Conservation (phyloP, 2,113 vertebrate genomes). For the Podiceps cristatus region DNA sequence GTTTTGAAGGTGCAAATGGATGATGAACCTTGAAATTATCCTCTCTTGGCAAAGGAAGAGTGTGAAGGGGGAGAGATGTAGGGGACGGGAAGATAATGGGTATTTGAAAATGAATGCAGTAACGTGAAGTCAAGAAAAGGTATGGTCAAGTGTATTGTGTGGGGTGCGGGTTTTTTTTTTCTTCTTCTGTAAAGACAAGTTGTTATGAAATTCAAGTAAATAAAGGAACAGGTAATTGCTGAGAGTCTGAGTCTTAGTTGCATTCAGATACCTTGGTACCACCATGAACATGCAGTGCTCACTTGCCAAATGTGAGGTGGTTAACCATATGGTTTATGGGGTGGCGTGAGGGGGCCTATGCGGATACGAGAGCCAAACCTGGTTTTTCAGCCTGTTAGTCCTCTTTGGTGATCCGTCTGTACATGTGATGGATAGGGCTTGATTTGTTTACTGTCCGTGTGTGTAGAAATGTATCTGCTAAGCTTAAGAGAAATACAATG, state of each 20-base stretch:
- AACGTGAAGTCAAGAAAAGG: neutral
- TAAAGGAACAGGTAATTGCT: neutral
- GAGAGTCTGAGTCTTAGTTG: neutral
- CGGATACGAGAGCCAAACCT: neutral
- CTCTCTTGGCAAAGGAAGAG: neutral
- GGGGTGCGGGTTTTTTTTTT: neutral
- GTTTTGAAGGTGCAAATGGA: neutral
- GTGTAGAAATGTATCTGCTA: neutral
- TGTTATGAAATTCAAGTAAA: neutral
- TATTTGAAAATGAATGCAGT: neutral
- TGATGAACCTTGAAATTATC: neutral
- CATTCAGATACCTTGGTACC: fast-evolving
- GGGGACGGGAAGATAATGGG: neutral
- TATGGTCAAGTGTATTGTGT: neutral
- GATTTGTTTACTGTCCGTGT: neutral
- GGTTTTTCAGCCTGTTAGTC: neutral
- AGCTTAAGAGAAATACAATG: neutral
- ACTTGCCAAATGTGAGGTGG: fast-evolving
- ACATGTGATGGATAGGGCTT: neutral
- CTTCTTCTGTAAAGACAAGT: neutral
- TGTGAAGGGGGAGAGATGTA: neutral
- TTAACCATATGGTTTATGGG: fast-evolving
- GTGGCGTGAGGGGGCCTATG: fast-evolving
- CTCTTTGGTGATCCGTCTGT: neutral
- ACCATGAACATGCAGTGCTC: fast-evolving